Evolutionary conservation across 1,140 invertebrate genomes (phyloP), one percentile per base, ranked within the genome.

Genomic region (Helicorthomorpha holstii): DNA sequence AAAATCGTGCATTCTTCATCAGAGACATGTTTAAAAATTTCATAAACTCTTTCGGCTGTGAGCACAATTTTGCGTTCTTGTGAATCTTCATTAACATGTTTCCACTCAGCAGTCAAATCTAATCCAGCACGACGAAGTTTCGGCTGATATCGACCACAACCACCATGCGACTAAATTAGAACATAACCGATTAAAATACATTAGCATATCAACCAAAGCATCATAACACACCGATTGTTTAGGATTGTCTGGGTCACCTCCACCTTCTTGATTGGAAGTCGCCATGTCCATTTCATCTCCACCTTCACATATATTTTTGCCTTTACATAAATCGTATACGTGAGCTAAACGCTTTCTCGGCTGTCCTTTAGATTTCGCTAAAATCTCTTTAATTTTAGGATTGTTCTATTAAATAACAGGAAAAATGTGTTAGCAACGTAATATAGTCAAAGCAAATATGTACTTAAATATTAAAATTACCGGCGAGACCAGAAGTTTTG

Each of bases 301-400:
- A 56, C 93, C 94, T 66, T 98, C 95, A 70, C 95, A 99, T 61
- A 98, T 88, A 58, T 89, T 91, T 69, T 98, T 97, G 2, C 85
- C 83, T 72, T 98, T 99, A 68, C 95, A 98, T 4, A 99, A 68
- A 67, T 99, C 96, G 69, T 98, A 99, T 0, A 99, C 85, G 70
- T 92, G 85, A 16, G 86, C 82, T 27, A 99, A 71, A 48, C 96
- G 75, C 69, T 96, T 95, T 43, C 93, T 74, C 0, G 91, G 87
- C 59, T 98, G 90, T n/a, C 90, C 89, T 73, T 94, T 94, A 3
- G 91, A 89, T 70, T 98, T 98, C 70, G 83, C 79, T 0, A 98
- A 76, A 50, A 98, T 83, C 72, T 98, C 95, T 73, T 95, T 93
- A 45, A 99, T 91, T 73, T 95, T 95, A 50, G 92, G 88, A 78